Evolutionary conservation across 2,113 vertebrate genomes (phyloP), one percentile per base, ranked within the genome.

Genomic region (Jacana jacana): DNA sequence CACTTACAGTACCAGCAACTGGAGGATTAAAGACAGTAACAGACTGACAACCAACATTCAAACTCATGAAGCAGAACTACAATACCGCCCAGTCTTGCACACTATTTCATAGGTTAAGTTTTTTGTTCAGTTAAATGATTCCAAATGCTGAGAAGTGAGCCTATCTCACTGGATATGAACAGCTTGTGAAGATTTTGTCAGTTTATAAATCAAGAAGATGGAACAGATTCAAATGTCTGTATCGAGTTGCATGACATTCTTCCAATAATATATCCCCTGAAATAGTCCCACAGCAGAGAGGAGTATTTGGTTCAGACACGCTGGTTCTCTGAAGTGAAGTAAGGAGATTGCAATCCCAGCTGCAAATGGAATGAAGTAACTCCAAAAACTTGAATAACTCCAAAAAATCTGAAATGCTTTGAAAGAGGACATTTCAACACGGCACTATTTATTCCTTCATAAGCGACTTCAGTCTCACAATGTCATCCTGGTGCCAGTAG

Each of bases 161-260:
- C 65, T 65, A 52, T 88, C 40, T 92, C 73, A 66, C 46, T 71
- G 35, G 19, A 49, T 57, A 76, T 48, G 54, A 96, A 89, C 87
- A 94, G 40, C 39, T 81, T 68, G 68, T 25, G 52, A 89, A 80
- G 84, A 89, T 42, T 78, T 10, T 95, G 75, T 85, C 86, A 88
- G 82, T 88, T 90, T 75, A 93, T 93, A 94, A 91, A 94, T 95
- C 81, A 96, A 81, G 87, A 71, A 81, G 63, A 95, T 88, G 91
- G 91, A 94, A 88, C 35, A 71, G 48, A 92, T 93, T 93, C 92
- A 93, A 79, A 89, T 71, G 61, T 84, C 90, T 84, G 1, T 75
- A 91, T 80, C 60, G 69, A 90, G 66, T 60, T 92, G 66, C 44
- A 8, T 77, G 83, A 78, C 75, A 49, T 73, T 92, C 77, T 94